Conservation (phyloP, 2,888 invertebrate genomes). For the Heliconius sara region DNA sequence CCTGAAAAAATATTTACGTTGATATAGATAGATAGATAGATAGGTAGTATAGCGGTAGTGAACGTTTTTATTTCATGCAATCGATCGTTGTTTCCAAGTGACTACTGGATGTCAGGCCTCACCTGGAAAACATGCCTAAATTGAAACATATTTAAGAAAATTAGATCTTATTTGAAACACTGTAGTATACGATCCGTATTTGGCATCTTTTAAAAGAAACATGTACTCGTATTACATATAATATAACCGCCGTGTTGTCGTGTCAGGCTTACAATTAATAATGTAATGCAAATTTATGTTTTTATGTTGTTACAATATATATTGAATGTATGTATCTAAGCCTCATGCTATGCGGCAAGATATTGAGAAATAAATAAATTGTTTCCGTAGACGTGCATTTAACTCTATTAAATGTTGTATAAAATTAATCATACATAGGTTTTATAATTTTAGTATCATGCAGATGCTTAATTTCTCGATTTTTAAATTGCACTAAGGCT, state of each 20-base stretch:
- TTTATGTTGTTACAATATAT: not conserved
- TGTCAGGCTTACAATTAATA: not conserved
- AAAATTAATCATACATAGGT: not conserved
- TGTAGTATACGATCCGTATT: not conserved
- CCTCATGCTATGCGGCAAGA: not conserved
- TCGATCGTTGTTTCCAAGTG: not conserved
- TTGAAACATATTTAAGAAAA: not conserved
- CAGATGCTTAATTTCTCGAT: not conserved
- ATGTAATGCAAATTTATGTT: constrained; percentile 5
- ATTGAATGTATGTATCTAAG: not conserved
- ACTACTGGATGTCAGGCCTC: too few species aligned
- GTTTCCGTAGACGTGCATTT: too few species aligned
- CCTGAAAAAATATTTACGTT: too few species aligned
- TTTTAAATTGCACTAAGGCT: not conserved
- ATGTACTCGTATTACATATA: not conserved
- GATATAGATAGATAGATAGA: too few species aligned
- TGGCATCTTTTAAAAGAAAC: not conserved
- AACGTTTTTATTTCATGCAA: not conserved
- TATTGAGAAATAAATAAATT: not conserved
- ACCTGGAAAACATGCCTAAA: too few species aligned
- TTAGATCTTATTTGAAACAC: not conserved
- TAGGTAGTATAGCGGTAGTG: too few species aligned
- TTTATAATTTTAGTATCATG: not conserved
- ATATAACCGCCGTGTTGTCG: not conserved
- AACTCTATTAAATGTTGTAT: too few species aligned